phyloP scores from a whole-genome alignment of 2,797 vertebrate species.

The Anolis apletophallus region DNA sequence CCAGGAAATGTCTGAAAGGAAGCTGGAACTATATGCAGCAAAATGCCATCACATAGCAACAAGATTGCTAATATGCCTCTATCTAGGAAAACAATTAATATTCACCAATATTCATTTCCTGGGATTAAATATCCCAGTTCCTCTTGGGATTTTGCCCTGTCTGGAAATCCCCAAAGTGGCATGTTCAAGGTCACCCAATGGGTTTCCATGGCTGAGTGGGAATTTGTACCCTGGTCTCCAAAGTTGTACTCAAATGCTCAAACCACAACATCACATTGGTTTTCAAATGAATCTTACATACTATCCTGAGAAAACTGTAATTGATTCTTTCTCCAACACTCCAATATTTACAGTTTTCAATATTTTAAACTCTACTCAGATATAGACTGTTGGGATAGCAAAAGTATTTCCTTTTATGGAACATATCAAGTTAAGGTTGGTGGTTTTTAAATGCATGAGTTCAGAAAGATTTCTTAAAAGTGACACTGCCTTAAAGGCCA shows the following conservation, averaged over 20 bases:
- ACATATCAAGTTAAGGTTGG: conserved; percentile 23
- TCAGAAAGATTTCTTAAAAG: not conserved
- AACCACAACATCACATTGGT: too few species aligned
- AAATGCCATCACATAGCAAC: not conserved
- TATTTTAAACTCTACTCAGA: not conserved
- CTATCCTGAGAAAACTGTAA: not conserved
- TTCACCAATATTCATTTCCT: too few species aligned
- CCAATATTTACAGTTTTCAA: not conserved
- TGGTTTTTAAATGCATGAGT: not conserved
- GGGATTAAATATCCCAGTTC: too few species aligned
- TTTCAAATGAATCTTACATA: not conserved
- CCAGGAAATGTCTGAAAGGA: not conserved
- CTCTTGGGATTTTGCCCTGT: too few species aligned
- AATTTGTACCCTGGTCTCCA: too few species aligned
- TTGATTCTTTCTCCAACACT: not conserved
- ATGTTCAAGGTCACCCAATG: too few species aligned
- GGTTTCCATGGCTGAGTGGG: too few species aligned
- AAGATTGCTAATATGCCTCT: not conserved
- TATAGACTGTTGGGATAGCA: not conserved
- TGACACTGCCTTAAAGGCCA: not conserved
- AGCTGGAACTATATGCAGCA: not conserved
- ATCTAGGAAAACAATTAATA: too few species aligned
- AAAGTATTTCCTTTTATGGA: not conserved
- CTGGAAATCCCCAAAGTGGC: too few species aligned
- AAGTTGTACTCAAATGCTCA: too few species aligned